Evolutionary conservation across 2,888 invertebrate species (phyloP).

Genomic region (Lagria hirta): DNA sequence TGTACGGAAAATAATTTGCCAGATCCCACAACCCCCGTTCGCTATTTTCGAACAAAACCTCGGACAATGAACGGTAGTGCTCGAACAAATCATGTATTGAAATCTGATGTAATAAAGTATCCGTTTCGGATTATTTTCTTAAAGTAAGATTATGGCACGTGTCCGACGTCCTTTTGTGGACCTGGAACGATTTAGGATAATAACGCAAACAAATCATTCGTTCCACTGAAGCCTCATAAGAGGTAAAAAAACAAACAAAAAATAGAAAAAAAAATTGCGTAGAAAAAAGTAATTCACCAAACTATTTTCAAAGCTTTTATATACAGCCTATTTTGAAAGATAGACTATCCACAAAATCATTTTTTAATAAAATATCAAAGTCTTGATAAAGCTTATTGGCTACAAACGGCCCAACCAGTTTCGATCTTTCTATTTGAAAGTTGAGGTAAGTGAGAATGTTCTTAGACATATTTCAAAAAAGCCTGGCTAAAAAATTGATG

Average conservation of each 20-base stretch:
- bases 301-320: not conserved
- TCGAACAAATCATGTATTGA: constrained; percentile 40
- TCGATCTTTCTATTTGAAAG: no score
- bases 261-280: no score
- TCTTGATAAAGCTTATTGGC: no score
- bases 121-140: constrained; percentile 28
- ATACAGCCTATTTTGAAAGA: not conserved
- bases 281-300: not conserved
- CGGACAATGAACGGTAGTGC: constrained; percentile 33
- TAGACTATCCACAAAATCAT: not conserved
- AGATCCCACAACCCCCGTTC: constrained; percentile 29
- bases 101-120: constrained; percentile 38
- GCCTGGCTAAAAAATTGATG: no score
- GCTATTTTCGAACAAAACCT: constrained; percentile 31
- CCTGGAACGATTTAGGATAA: constrained; percentile 10
- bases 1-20: constrained; percentile 42
- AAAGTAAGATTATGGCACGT: constrained; percentile 22
- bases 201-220: constrained; percentile 9
- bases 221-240: not conserved
- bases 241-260: no score
- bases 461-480: no score
- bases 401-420: no score
- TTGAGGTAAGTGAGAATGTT: no score
- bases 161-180: constrained; percentile 15
- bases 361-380: no score